Conservation (phyloP, 2,888 invertebrate species). For the Rhingia rostrata region DNA sequence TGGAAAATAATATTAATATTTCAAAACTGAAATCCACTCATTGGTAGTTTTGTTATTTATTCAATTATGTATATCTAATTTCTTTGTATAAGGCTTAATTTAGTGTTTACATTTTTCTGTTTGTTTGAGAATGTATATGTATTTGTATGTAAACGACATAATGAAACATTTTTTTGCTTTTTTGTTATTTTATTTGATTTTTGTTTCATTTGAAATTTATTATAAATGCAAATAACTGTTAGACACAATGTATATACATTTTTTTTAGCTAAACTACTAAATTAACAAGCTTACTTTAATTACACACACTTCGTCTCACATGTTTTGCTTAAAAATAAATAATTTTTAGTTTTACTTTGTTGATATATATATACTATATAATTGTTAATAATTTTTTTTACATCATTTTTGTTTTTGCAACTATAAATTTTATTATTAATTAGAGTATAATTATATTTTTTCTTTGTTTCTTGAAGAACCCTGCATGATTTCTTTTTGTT, state of each 20-base stretch:
- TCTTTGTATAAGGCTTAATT: conserved; percentile 71
- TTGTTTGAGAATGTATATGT: conserved; percentile 19
- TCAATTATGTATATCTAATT: conserved; percentile 60
- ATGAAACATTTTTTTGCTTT: conserved; percentile 43
- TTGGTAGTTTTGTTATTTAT: conserved; percentile 56
- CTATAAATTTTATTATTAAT: conserved; percentile 32
- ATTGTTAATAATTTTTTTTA: conserved; percentile 45
- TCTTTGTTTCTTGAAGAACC: conserved; percentile 72
- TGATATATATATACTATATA: background rate
- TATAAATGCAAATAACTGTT: conserved; percentile 45
- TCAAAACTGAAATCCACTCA: background rate
- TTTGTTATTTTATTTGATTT: background rate
- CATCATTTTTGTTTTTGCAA: conserved; percentile 39
- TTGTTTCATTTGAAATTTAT: conserved; percentile 18
- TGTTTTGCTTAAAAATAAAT: conserved; percentile 32
- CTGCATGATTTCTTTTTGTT: conserved; percentile 73
- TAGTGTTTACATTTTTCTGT: conserved; percentile 62
- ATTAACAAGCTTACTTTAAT: conserved; percentile 44
- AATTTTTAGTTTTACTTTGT: conserved; percentile 28
- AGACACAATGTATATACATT: conserved; percentile 30
- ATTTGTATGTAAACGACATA: conserved; percentile 29
- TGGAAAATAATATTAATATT: background rate
- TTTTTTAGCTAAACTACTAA: conserved; percentile 21
- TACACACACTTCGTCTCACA: conserved; percentile 7
- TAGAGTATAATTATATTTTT: conserved; percentile 25